Evolutionary conservation across 2,888 invertebrate species (phyloP), one percentile per base, ranked within the genome.

Genomic region (Endotricha flammealis): DNA sequence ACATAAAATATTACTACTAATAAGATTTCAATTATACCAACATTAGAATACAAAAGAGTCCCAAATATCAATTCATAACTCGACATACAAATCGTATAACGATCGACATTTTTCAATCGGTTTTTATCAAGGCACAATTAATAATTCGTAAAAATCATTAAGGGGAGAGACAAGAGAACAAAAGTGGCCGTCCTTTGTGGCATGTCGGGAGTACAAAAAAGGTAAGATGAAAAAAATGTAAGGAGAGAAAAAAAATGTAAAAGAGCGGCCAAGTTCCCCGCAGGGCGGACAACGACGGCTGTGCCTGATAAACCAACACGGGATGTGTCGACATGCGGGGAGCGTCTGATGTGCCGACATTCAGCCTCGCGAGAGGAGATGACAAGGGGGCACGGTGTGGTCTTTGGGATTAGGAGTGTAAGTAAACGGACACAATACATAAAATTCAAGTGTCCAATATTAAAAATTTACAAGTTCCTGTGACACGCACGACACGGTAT

Each of bases 101-200:
- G 58, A 70, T 72, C 66, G 70, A 68, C 75, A 82, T 80, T 78
- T 79, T 77, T 82, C 78, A 82, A 81, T 82, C 76, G 69, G 53
- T 73, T 77, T 75, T 74, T 77, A 77, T 75, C 70, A 58, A 57
- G 48, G 64, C 63, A 78, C 80, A 80, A 85, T 86, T 86, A 85
- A 85, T 86, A 85, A 82, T 79, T 72, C 81, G 79, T 81, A 77
- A 81, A 82, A 82, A 83, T 85, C 86, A 85, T 86, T 86, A 86
- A 81, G 74, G 65, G 69, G 64, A 74, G 68, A 77, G 78, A 82
- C 81, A 76, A 65, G 77, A 73, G 82, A 79, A 82, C 82, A 82
- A 81, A 80, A 79, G 83, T 86, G 74, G 85, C 83, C 69, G 75
- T 75, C 77, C 71, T 81, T 82, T 80, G 78, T 76, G 73, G 63